A percentile compares a stretch with the other conserved stretches of the same genome.
These are phyloP conservation scores for Misgurnus mizolepis DNA, from an alignment of 2,113 vertebrate genomes.

Conservation along the genomic window DNA sequence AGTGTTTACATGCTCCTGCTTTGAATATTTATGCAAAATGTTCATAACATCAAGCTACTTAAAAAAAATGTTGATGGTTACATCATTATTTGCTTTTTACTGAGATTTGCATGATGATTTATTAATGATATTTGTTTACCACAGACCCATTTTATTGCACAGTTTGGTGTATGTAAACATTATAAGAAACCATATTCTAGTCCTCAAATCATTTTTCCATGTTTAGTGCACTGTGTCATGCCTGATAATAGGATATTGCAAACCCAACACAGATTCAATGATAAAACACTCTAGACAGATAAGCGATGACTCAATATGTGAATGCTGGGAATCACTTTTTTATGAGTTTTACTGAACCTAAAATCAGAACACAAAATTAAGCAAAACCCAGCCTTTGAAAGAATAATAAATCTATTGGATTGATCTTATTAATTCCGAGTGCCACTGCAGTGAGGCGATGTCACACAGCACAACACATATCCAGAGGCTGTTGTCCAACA, in stretches of 20 bases:
- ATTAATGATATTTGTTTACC: not conserved
- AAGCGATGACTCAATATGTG: not conserved
- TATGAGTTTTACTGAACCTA: not conserved
- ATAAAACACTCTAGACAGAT: not conserved
- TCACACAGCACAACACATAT: conserved; percentile 2
- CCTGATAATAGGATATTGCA: not conserved
- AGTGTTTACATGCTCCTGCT: no score
- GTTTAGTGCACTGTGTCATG: not conserved
- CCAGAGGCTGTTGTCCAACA: conserved; percentile 1
- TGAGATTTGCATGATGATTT: not conserved
- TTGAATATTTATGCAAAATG: not conserved
- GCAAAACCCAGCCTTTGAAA: not conserved
- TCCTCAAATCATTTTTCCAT: not conserved
- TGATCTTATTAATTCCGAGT: no score
- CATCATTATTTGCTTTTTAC: not conserved
- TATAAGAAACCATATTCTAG: not conserved
- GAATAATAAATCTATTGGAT: not conserved
- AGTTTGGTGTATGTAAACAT: not conserved
- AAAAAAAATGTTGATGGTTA: not conserved
- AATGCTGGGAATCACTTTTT: not conserved
- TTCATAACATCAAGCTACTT: not conserved
- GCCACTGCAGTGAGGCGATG: not conserved
- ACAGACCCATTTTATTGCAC: not conserved
- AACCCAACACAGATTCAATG: not conserved
- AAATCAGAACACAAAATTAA: not conserved